These are phyloP conservation scores for Neria commutata DNA, from an alignment of 2,888 invertebrate species.

Conservation along the genomic window DNA sequence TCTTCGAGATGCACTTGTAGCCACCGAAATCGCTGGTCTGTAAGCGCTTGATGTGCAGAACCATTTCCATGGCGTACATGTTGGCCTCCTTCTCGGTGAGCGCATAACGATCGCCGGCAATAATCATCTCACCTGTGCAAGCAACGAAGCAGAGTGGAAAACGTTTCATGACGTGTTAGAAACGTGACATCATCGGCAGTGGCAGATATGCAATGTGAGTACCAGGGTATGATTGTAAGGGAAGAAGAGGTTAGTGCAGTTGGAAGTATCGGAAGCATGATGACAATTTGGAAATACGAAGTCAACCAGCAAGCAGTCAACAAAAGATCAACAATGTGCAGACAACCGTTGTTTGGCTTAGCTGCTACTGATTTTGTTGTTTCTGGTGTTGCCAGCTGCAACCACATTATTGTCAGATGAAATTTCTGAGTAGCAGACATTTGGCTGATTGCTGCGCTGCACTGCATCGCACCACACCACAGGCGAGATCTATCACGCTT, in stretches of 20 bases:
- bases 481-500: constrained; percentile 45
- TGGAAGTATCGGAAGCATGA: no score
- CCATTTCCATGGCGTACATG: constrained; percentile 86
- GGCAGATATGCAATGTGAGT: constrained; percentile 24
- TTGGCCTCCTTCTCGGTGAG: constrained; percentile 82
- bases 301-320: no score
- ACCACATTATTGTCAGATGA: no score
- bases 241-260: constrained; percentile 5
- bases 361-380: no score
- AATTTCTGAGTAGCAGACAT: no score
- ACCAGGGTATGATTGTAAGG: constrained; percentile 26
- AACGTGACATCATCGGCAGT: constrained; percentile 10
- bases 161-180: constrained; percentile 11
- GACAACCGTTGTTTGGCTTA: no score
- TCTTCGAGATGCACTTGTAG: constrained; percentile 91
- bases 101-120: constrained; percentile 82
- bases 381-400: no score
- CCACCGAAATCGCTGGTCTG: constrained; percentile 81
- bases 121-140: constrained; percentile 85
- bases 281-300: no score
- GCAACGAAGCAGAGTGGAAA: constrained; percentile 32
- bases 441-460: background rate
- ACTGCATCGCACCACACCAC: no score
- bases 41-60: constrained; percentile 75
- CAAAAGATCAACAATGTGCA: no score